Evolutionary conservation across 2,888 invertebrate genomes (phyloP), one percentile per base, ranked within the genome.

Genomic region (Phania funesta): DNA sequence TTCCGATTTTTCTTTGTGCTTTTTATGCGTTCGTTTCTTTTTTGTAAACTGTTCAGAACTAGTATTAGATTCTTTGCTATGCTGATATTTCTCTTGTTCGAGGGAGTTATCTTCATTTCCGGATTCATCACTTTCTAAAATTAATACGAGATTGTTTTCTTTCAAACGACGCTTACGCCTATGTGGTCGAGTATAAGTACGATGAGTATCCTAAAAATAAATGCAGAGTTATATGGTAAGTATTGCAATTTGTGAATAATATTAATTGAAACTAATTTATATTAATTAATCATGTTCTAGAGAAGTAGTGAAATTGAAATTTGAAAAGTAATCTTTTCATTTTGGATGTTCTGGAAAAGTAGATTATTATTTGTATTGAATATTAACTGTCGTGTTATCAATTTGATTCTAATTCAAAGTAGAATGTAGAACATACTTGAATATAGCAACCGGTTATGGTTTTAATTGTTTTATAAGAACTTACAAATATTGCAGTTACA

Each of bases 131-230:
- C 86, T 89, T 0, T 89, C 89, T 1, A 87, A 26, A 46, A 86
- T 88, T 58, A 88, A 80, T 1, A 87, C 74, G 29, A 84, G 86
- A 29, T 86, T 82, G 48, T 86, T 80, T 75, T 78, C 52, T 8
- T 26, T 74, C 18, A 82, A 48, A 0, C 87, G 87, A 1, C 88
- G 87, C 65, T 86, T 88, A 35, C 87, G 86, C 74, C 88, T 85
- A 29, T 80, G 85, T 0, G 87, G 87, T 0, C 86, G 85, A 1
- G 85, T 83, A 58, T 90, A 90, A 1, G 90, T 90, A n/a, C 89
- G 87, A 48, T 85, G 86, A 8, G 87, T 79, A 62, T 84, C 75
- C 90, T 90, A 62, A 4, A 81, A 64, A 73, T 22, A 54, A 38
- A 48, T 18, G 29, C 60, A 44, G 35, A 29, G 11, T 38, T 38